phyloP scores from a whole-genome alignment of 2,797 vertebrate genomes.

The Pitangus sulphuratus region DNA sequence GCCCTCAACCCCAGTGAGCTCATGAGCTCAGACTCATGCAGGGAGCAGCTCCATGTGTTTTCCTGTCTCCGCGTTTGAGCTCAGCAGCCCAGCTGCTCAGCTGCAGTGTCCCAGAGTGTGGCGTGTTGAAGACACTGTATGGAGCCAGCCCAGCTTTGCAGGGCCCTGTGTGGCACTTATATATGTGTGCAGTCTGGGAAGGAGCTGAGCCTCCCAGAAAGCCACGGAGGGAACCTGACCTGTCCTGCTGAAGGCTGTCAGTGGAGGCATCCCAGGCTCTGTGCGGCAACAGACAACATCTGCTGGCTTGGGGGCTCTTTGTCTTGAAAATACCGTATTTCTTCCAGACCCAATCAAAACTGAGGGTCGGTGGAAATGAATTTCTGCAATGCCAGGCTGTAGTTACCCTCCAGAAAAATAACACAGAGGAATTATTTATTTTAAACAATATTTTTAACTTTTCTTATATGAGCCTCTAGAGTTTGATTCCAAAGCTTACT shows the following conservation, averaged over 20 bases:
- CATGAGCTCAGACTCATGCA: neutral
- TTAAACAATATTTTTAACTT: neutral
- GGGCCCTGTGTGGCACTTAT: rapidly evolving
- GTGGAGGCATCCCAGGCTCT: rapidly evolving
- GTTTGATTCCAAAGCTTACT: neutral
- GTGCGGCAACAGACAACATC: neutral
- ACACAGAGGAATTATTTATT: neutral
- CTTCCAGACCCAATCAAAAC: neutral
- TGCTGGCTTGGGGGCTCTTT: rapidly evolving
- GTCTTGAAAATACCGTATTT: neutral
- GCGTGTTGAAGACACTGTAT: rapidly evolving
- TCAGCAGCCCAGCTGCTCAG: neutral
- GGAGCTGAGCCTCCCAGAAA: neutral
- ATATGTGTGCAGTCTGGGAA: rapidly evolving
- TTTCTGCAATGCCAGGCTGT: neutral
- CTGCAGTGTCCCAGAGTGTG: rapidly evolving
- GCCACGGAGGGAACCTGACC: rapidly evolving
- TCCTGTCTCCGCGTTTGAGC: neutral
- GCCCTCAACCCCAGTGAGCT: neutral
- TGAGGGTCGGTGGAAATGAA: neutral
- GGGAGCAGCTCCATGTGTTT: rapidly evolving
- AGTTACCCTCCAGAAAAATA: neutral
- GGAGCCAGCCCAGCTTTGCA: neutral
- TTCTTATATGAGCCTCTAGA: neutral
- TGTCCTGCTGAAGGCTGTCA: neutral